phyloP scores from a whole-genome alignment of 2,797 vertebrate species.

The Aplochiton taeniatus region DNA sequence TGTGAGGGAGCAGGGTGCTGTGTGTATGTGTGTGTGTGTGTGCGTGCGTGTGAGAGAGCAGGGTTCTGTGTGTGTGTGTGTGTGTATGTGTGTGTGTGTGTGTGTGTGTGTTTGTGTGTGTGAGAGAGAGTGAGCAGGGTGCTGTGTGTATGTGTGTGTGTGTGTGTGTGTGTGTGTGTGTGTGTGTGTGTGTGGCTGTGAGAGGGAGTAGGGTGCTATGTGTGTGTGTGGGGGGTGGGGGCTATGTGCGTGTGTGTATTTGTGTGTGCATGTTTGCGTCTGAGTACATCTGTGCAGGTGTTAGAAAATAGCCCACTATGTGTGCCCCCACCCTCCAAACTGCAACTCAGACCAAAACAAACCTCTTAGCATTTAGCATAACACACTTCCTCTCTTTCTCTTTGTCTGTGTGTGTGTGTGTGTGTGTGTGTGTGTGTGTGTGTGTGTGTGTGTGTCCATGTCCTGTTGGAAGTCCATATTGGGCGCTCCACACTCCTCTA shows the following conservation, averaged over 20 bases:
- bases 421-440: slow-evolving; percentile 1
- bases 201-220: too few species aligned
- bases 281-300: too few species aligned
- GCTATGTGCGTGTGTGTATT: neutral
- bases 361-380: neutral
- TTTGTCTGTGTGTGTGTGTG: neutral
- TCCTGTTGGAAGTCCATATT: too few species aligned
- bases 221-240: slow-evolving; percentile 20
- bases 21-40: slow-evolving; percentile 1
- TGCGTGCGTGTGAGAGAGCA: slow-evolving; percentile 9
- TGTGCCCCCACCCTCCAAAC: neutral
- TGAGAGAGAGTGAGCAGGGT: neutral
- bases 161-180: slow-evolving; percentile 14
- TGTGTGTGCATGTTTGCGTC: slow-evolving; percentile 19
- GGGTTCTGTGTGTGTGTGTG: too few species aligned
- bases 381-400: too few species aligned
- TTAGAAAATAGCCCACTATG: neutral
- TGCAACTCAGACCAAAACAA: neutral
- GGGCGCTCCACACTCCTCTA: too few species aligned
- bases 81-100: too few species aligned
- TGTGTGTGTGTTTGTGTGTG: too few species aligned
- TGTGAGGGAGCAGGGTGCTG: neutral
- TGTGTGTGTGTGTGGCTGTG: neutral
- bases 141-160: slow-evolving; percentile 1
- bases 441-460: neutral